Conservation (phyloP, 2,888 invertebrate species). For the Melanchra persicariae region DNA sequence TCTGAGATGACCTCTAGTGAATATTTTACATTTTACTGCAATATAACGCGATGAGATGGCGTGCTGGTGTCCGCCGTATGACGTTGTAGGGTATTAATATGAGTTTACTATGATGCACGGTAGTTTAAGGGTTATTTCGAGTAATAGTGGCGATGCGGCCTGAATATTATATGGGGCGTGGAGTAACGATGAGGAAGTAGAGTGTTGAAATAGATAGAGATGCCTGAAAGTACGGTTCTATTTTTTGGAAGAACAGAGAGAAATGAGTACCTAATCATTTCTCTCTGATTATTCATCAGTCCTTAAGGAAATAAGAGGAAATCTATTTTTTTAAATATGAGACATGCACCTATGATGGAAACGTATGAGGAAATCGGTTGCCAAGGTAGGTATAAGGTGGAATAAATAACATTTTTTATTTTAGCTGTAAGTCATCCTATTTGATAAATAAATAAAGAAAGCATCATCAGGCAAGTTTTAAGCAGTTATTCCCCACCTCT, state of each 20-base stretch:
- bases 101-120: constrained; percentile 47
- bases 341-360: no score
- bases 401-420: no score
- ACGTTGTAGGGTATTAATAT: constrained; percentile 38
- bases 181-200: neutral
- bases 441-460: no score
- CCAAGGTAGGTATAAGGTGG: no score
- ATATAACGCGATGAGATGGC: constrained; percentile 68
- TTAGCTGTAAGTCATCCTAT: no score
- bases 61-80: constrained; percentile 57
- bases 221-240: neutral
- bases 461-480: no score
- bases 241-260: neutral
- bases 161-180: constrained; percentile 15
- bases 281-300: no score
- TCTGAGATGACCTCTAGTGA: constrained; percentile 74
- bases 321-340: no score
- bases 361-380: no score
- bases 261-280: neutral
- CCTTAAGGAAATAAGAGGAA: no score
- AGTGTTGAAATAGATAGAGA: neutral
- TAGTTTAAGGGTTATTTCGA: constrained; percentile 34
- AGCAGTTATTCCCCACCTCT: no score
- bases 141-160: constrained; percentile 4
- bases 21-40: constrained; percentile 76